Evolutionary conservation across 2,113 vertebrate genomes (phyloP), one percentile per base, ranked within the genome.

Genomic region (Amia ocellicauda): DNA sequence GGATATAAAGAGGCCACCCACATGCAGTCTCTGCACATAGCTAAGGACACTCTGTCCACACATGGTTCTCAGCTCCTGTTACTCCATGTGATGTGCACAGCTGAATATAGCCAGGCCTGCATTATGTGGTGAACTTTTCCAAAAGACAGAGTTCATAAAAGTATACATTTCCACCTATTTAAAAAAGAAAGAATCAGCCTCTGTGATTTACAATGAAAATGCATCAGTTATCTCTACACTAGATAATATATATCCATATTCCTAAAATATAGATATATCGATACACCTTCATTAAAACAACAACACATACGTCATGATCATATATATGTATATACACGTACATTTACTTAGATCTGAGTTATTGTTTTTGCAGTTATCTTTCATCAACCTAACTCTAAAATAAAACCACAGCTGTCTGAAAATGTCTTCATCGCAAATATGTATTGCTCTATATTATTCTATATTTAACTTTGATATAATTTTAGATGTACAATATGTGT

Each of bases 51-150:
- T 8, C 17, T 36, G 52, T 36, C 36, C 51, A 56, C 51, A 13
- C 27, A 54, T 58, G 43, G 56, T 68, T 45, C 28, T 51, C 53
- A 74, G 81, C 71, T 88, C 83, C 68, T 24, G 64, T 86, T 88
- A 78, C 83, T 66, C 64, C 83, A 85, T 80, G 81, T 86, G 84
- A 86, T 73, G 41, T 63, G 14, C 64, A 4, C 17, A 65, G 60
- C 84, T 79, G 75, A 71, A 84, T 85, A 84, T 88, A 88, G 84
- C 80, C 66, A n/a, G n/a, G n/a, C n/a, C n/a, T n/a, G n/a, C n/a
- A n/a, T n/a, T n/a, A n/a, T n/a, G n/a, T n/a, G n/a, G n/a, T n/a
- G n/a, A n/a, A n/a, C n/a, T n/a, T n/a, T n/a, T n/a, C n/a, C n/a
- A n/a, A n/a, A n/a, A n/a, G n/a, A n/a, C n/a, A n/a, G n/a, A n/a